phyloP scores from a whole-genome alignment of 2,113 vertebrate species.

The Rhynchopsitta pachyrhyncha region DNA sequence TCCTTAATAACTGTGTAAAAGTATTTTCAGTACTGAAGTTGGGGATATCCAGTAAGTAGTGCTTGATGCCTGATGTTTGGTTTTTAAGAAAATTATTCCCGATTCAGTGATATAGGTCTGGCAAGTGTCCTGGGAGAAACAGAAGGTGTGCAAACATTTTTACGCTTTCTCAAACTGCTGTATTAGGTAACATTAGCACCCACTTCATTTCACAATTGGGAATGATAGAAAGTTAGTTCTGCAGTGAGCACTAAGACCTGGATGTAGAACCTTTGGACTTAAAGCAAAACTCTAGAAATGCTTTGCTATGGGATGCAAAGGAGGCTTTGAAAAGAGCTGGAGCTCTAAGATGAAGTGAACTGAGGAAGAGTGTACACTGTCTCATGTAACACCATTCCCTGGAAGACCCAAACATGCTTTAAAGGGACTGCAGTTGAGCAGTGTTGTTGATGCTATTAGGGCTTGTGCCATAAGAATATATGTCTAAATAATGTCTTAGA shows the following conservation, averaged over 20 bases:
- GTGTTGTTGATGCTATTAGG: not conserved
- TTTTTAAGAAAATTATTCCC: not conserved
- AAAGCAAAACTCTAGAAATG: not conserved
- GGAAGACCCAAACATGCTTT: not conserved
- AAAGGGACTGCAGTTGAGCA: not conserved
- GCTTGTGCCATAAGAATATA: not conserved
- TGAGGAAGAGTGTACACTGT: not conserved
- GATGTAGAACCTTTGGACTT: not conserved
- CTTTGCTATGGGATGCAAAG: not conserved
- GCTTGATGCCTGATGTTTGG: not conserved
- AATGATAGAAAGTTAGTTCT: not conserved
- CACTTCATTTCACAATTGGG: not conserved
- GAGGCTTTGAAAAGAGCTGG: not conserved
- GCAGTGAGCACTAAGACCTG: not conserved
- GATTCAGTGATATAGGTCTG: not conserved
- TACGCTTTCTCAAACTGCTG: not conserved
- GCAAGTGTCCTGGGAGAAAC: not conserved
- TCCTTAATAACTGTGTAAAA: not conserved
- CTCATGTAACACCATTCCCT: rapidly evolving
- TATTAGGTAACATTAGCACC: not conserved
- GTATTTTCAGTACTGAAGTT: not conserved
- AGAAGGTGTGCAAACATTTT: not conserved
- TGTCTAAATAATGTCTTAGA: not conserved
- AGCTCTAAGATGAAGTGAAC: not conserved
- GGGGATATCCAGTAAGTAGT: not conserved